phyloP scores from a whole-genome alignment of 2,797 vertebrate genomes.

The Notamacropus eugenii region DNA sequence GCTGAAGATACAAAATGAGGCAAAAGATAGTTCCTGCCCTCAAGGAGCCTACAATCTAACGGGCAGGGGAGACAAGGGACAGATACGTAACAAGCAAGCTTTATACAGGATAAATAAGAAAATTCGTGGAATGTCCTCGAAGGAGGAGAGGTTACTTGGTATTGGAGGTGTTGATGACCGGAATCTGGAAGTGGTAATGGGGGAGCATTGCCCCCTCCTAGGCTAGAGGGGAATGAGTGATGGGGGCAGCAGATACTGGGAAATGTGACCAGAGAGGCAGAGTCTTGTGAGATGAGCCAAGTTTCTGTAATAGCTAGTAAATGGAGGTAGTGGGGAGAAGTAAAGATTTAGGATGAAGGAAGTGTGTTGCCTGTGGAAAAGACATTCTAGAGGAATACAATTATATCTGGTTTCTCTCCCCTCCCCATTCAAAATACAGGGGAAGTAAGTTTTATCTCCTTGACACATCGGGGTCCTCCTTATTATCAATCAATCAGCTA shows the following conservation, averaged over 20 bases:
- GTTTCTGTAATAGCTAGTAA: neutral
- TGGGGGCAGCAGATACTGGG: neutral
- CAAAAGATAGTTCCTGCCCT: neutral
- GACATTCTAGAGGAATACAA: neutral
- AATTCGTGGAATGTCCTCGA: neutral
- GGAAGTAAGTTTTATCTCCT: neutral
- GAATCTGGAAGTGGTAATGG: neutral
- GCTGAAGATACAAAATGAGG: neutral
- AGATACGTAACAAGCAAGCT: neutral
- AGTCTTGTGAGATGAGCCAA: neutral
- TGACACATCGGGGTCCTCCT: no score
- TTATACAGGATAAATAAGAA: neutral
- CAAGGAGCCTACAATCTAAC: neutral
- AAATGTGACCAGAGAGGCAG: neutral
- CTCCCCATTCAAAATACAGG: neutral
- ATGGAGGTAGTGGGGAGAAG: neutral
- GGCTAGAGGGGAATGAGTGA: neutral
- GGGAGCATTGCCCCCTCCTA: neutral
- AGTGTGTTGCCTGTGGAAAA: neutral
- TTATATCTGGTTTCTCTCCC: neutral
- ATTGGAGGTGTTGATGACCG: no score
- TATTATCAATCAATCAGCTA: neutral
- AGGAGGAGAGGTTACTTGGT: neutral
- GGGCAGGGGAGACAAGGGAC: neutral
- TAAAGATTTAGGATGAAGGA: neutral